Evolutionary conservation across 1,140 invertebrate genomes (phyloP).

Genomic region (Drosophila paulistorum): DNA sequence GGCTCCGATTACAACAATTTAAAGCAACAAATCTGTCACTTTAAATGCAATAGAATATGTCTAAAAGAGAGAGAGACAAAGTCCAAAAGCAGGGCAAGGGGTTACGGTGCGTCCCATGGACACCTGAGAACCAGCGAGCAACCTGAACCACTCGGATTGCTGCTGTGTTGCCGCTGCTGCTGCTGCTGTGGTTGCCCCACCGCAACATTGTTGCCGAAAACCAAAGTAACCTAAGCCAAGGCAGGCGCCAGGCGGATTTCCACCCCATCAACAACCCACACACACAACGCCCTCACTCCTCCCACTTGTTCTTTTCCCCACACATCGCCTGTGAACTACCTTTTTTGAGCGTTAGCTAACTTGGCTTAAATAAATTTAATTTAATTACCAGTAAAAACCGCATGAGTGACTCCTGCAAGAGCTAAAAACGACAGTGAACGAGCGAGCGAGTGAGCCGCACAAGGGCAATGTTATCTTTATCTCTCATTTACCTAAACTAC

Average conservation of each 20-base stretch:
- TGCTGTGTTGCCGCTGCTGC: constrained; percentile 35
- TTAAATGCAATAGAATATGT: constrained; percentile 63
- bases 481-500: constrained; percentile 29
- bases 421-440: constrained; percentile 54
- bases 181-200: constrained; percentile 66
- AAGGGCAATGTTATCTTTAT: constrained; percentile 66
- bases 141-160: constrained; percentile 44
- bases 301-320: background rate
- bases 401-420: constrained; percentile 71
- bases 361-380: constrained; percentile 81
- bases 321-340: background rate
- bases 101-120: constrained; percentile 14
- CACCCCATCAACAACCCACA: background rate
- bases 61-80: background rate
- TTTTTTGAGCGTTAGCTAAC: constrained; percentile 59
- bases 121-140: constrained; percentile 67
- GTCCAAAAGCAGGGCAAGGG: no score
- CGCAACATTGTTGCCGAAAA: constrained; percentile 79
- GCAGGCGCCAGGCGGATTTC: constrained; percentile 31
- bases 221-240: constrained; percentile 71
- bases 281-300: background rate
- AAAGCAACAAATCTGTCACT: constrained; percentile 75
- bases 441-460: constrained; percentile 47
- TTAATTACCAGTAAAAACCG: constrained; percentile 82
- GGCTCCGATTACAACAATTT: constrained; percentile 75